Evolutionary conservation across 2,113 vertebrate genomes (phyloP), one percentile per base, ranked within the genome.

Genomic region (Odocoileus virginianus): DNA sequence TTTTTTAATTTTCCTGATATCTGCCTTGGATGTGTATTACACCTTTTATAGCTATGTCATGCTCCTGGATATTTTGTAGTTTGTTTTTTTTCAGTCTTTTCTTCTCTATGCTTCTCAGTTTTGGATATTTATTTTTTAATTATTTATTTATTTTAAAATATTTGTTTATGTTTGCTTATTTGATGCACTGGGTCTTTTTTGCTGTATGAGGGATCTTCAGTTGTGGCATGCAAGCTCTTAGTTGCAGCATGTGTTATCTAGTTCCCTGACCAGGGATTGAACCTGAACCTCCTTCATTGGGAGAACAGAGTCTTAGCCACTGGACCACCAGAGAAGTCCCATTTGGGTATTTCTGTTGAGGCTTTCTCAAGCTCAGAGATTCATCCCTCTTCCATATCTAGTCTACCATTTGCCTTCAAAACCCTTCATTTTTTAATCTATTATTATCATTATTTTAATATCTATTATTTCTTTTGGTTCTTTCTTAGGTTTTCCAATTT

Each of bases 281-380:
- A 40, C 67, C 67, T 40, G n/a, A 40, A 40, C 10, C 10, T 10
- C 10, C 0, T 3, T 19, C n/a, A 23, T 0, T 23, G n/a, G 40
- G 67, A 12, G 19, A 71, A 71, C 5, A 40, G 28, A 61, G 19
- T 71, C 67, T 71, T 40, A 71, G 67, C 67, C 67, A 23, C n/a
- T 71, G 10, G 19, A 40, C 67, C n/a, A 71, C 67, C n/a, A 71
- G 67, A 23, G 67, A 40, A 71, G 67, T 40, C 67, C n/a, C 21
- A 40, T 40, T 55, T 71, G n/a, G 67, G 19, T 6, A 14, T 84
- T 84, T 84, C 36, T 45, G 5, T 55, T 27, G 60, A 71, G 36
- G 6, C 54, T 55, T 71, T 27, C 61, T 85, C 81, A 85, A 74
- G 6, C 10, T 85, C 40, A 45, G 79, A 92, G 21, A 28, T 58